Base-by-base conservation (phyloP, 1,140 invertebrate genomes). In the Elymnias hypermnestra region DNA sequence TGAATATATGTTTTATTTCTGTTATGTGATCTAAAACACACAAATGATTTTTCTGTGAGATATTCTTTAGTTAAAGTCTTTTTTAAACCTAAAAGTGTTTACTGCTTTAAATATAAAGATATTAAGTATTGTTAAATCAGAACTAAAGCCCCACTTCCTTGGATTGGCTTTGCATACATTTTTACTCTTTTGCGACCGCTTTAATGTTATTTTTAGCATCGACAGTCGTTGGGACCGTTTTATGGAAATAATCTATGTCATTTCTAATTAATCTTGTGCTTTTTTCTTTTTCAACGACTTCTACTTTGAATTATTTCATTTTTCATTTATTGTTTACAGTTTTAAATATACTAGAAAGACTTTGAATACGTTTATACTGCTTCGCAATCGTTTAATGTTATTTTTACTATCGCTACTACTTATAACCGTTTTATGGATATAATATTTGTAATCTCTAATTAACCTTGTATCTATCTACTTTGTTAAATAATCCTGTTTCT, bases 71-170 rank as follows among this genome's bases (percentile, higher is more conserved):
- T n/a, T n/a, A n/a, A n/a, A n/a, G n/a, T n/a, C n/a, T n/a, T n/a
- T n/a, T n/a, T n/a, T n/a, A n/a, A n/a, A n/a, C n/a, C n/a, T n/a
- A n/a, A n/a, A n/a, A n/a, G n/a, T n/a, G n/a, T n/a, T n/a, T n/a
- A n/a, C n/a, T n/a, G n/a, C n/a, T n/a, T n/a, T n/a, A n/a, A 74
- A 56, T 69, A 54, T 83, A 85, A 78, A 78, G 82, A 67, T 85
- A 78, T 53, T n/a, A n/a, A n/a, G n/a, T n/a, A n/a, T n/a, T n/a
- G n/a, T n/a, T n/a, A n/a, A n/a, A 64, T 69, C 71, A 61, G 65
- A 58, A 63, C 48, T 71, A 74, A 66, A 41, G 19, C 35, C 41
- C 19, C 48, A 39, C 35, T 44, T 51, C 48, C 48, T 51, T 51
- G 38, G 22, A 40, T 40, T 19, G 38, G 15, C 23, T 51, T 44